Base-by-base conservation (phyloP, 1,140 invertebrate species). In the Teleopsis dalmanni region DNA sequence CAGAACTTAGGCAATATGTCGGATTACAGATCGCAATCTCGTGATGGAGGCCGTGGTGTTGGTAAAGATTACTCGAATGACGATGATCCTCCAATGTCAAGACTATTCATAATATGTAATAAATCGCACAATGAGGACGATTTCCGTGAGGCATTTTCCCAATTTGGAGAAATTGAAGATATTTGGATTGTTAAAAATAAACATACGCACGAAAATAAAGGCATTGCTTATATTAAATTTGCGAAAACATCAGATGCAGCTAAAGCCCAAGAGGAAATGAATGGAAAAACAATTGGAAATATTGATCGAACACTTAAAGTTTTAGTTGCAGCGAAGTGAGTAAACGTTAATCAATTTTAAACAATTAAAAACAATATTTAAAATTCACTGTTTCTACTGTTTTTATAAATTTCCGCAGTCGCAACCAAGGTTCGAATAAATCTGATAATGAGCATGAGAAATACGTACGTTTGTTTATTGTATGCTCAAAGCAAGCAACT, bases 101-200 rank as follows among this genome's bases (percentile, higher is more conserved):
- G 88, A 50, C 72, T 95, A 19, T 95, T 95, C 69, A 84, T 95
- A 56, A 82, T 95, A 48, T 90, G 88, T 57, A 85, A 83, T 49
- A 92, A 90, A 73, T 80, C 79, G 37, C 75, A 89, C 29, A 81
- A 78, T 14, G 88, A 92, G 69, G 82, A 88, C 47, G 85, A 91
- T 56, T 82, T 93, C 47, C 75, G 82, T 50, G 79, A 83, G 38
- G 77, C 78, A 7, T 95, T 95, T 69, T 78, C 82, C 33, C 81
- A 82, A 52, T 93, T 82, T 72, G 92, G 92, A 13, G 78, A 77
- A 25, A 87, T 95, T 41, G 87, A 93, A 71, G 88, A 94, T 71
- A 78, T 95, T 25, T 88, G 87, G 81, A 82, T 93, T 55, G 87
- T 94, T 7, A 89, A 85, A 73, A 88, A 94, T 64, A 83, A 86